Base-by-base conservation (phyloP, 2,113 vertebrate species). In the Sinocyclocheilus maitianheensis region DNA sequence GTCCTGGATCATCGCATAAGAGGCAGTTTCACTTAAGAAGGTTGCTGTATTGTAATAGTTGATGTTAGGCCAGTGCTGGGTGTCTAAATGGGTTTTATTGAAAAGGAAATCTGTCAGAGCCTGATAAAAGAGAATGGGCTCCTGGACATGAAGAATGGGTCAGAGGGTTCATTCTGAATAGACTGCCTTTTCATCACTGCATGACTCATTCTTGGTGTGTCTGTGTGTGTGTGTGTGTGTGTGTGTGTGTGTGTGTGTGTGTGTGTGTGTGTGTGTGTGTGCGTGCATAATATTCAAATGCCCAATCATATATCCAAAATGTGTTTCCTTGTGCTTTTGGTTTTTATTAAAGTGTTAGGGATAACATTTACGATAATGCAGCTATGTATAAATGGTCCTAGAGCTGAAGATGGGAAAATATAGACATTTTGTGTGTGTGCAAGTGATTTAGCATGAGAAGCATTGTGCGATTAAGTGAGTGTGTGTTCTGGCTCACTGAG, bases 91-190 rank as follows among this genome's bases (percentile, higher is more conserved):
- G 91, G 91, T 92, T 94, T 94, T 94, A 95, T 95, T 95, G 94
- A 93, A 94, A 92, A 90, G 93, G 92, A 91, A 93, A 93, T 90
- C 93, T 94, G 92, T 92, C 92, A 94, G 92, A 90, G 90, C 90
- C 92, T 85, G 92, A 92, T 92, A 92, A 91, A 93, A 91, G 93
- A 94, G 92, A 94, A 94, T 93, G 92, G 91, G 91, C 94, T 93
- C 93, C 92, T 93, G 92, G 94, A 94, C 94, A 93, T 93, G 92
- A 93, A 87, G 93, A 92, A 90, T 91, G 92, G 94, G 94, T 95
- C 93, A 95, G 90, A 91, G 92, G 91, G 94, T 95, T 95, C 93
- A 93, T 90, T 90, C 92, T 94, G 94, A 94, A 95, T 93, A 92
- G 93, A 91, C 91, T 93, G 92, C 93, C 92, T 95, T 95, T 94